Evolutionary conservation across 2,888 invertebrate species (phyloP).

Genomic region (Hypomecis atomaria): DNA sequence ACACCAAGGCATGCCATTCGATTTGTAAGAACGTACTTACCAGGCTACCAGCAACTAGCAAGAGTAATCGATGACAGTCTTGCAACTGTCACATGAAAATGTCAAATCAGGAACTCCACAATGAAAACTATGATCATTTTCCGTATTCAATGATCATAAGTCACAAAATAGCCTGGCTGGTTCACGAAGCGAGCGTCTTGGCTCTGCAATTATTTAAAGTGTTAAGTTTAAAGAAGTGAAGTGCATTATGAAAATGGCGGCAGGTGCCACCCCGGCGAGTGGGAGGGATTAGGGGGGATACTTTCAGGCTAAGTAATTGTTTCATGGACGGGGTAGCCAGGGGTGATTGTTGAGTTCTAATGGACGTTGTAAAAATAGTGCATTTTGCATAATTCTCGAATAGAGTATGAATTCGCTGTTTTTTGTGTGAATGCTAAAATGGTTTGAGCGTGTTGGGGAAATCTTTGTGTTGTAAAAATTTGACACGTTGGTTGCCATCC

Average conservation of each 20-base stretch:
- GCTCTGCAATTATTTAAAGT: conserved; percentile 73
- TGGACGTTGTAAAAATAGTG: conserved; percentile 12
- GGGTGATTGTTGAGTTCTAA: conserved; percentile 28
- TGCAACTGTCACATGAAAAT: background rate
- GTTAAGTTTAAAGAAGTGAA: conserved; percentile 67
- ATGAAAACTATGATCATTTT: background rate
- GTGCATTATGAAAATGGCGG: conserved; percentile 79
- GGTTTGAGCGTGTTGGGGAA: background rate
- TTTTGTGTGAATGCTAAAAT: conserved; percentile 11
- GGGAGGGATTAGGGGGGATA: conserved; percentile 22
- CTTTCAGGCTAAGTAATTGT: conserved; percentile 52
- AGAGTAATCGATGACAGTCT: too few relatives aligned
- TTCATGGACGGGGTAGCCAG: conserved; percentile 39
- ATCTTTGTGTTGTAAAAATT: background rate
- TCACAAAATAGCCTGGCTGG: background rate
- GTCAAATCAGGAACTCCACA: background rate
- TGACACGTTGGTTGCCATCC: background rate
- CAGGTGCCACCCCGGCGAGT: conserved; percentile 44
- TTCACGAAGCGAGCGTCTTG: conserved; percentile 30
- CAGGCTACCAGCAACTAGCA: too few relatives aligned
- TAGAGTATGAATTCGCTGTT: background rate
- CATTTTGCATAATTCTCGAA: conserved; percentile 6
- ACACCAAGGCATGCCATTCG: too few relatives aligned
- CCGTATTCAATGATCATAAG: background rate
- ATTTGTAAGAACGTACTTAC: too few relatives aligned